These are phyloP conservation scores for Chelonia mydas DNA, from an alignment of 2,797 vertebrate genomes.

Conservation along the genomic window DNA sequence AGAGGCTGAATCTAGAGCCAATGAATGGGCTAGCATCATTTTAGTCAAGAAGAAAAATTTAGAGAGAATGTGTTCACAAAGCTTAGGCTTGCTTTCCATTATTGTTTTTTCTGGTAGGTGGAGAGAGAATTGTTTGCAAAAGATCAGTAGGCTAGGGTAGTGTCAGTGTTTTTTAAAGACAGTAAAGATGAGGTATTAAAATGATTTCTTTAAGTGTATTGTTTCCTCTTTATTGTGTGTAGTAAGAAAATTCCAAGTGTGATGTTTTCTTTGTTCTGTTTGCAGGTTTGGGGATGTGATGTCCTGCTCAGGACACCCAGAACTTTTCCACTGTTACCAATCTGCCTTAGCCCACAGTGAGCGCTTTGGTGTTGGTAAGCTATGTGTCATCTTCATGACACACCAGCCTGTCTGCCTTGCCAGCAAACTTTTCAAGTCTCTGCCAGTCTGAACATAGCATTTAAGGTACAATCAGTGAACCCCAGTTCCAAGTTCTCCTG, in stretches of 20 bases:
- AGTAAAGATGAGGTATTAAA: not conserved
- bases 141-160: not conserved
- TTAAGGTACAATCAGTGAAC: not conserved
- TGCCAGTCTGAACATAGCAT: not conserved
- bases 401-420: not conserved
- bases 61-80: not conserved
- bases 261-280: not conserved
- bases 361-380: not conserved
- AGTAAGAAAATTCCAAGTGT: no score
- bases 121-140: not conserved
- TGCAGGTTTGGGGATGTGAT: not conserved
- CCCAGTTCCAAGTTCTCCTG: not conserved
- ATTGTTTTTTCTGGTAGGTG: fast-evolving
- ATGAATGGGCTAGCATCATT: not conserved
- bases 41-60: not conserved
- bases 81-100: not conserved
- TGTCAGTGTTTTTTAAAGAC: not conserved
- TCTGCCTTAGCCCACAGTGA: not conserved
- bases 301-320: not conserved
- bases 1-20: not conserved
- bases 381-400: not conserved
- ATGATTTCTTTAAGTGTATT: not conserved
- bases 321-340: not conserved
- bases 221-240: not conserved
- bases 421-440: not conserved